A percentile compares a stretch with the other conserved stretches of the same genome.
These are phyloP conservation scores for Polymixis lichenea DNA, from an alignment of 2,888 invertebrate genomes.

Conservation along the genomic window DNA sequence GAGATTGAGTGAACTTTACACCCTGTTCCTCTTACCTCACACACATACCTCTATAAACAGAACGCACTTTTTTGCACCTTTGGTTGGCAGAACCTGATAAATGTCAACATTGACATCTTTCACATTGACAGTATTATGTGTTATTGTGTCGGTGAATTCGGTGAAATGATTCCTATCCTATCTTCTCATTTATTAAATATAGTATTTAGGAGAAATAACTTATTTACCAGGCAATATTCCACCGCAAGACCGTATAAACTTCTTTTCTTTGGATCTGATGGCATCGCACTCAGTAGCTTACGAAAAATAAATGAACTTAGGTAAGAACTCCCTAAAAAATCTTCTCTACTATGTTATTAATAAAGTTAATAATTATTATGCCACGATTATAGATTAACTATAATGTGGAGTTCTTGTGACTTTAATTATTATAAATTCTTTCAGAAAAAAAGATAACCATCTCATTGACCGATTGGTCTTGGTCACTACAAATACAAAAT, in stretches of 20 bases:
- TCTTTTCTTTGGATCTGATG: slow-evolving; percentile 96
- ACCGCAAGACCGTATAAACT: slow-evolving; percentile 77
- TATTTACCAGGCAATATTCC: slow-evolving; percentile 69
- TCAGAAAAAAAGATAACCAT: slow-evolving; percentile 87
- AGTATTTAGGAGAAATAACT: slow-evolving; percentile 69
- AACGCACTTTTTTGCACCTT: slow-evolving; percentile 26
- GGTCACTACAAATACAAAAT: slow-evolving; percentile 92
- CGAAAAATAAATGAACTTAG: slow-evolving; percentile 92
- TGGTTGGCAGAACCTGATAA: slow-evolving; percentile 14
- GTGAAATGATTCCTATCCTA: slow-evolving; percentile 77
- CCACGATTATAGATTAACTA: background rate
- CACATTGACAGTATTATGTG: slow-evolving; percentile 2
- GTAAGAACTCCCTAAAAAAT: slow-evolving; percentile 79
- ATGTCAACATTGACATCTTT: slow-evolving; percentile 21
- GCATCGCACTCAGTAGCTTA: slow-evolving; percentile 94
- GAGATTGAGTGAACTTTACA: too few relatives aligned
- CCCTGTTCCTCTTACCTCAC: too few relatives aligned
- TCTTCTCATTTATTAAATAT: slow-evolving; percentile 65
- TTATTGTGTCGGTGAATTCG: slow-evolving; percentile 44
- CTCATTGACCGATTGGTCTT: slow-evolving; percentile 91
- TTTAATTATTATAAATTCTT: slow-evolving; percentile 60
- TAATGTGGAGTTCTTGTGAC: background rate
- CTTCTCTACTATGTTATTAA: background rate
- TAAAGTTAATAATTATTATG: background rate
- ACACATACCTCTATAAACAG: background rate